Base-by-base conservation (phyloP, 2,888 invertebrate species). In the Epicampocera succincta region DNA sequence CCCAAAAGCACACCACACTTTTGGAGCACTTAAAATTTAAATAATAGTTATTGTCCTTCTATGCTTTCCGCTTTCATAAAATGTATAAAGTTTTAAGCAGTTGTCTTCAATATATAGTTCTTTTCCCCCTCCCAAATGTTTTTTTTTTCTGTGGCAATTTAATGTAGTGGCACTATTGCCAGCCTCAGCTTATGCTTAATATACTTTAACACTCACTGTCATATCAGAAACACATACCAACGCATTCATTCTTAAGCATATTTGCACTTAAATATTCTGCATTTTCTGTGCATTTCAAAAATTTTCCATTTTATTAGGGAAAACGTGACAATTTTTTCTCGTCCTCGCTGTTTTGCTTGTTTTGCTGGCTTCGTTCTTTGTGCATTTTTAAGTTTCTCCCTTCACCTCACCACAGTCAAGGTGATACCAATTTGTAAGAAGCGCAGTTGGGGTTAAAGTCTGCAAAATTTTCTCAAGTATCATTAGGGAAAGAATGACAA, bases 271-370 rank as follows among this genome's bases (percentile, higher is more conserved):
- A 15, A 17, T 44, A 54, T 63, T 44, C 54, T 12, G n/a, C 42
- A 38, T 42, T 72, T 25, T 38, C 6, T 52, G 58, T 61, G 54
- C 46, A 74, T 71, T 82, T 74, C 38, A 68, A 65, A 48, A 63
- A 69, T 40, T 72, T 69, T 65, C 15, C 66, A 73, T 69, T 69
- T 73, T 71, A 21, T 54, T 48, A 63, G 19, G 48, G 25, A 60
- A 80, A 75, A 75, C 78, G 78, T 82, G 78, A 75, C 74, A 82
- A 75, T 82, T 74, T 75, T 66, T 25, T 56, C 19, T 58, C 44
- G 17, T 61, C 68, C 42, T 46, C 48, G 17, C 52, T n/a, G 12
- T 25, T 29, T 15, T 13, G 13, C 19, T 29, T 15, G 3, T 25
- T 25, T 25, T 5, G 2, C 25, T 25, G n/a, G n/a, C 25, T 25